Conservation (phyloP, 2,113 vertebrate species). For the Dicentrarchus labrax region DNA sequence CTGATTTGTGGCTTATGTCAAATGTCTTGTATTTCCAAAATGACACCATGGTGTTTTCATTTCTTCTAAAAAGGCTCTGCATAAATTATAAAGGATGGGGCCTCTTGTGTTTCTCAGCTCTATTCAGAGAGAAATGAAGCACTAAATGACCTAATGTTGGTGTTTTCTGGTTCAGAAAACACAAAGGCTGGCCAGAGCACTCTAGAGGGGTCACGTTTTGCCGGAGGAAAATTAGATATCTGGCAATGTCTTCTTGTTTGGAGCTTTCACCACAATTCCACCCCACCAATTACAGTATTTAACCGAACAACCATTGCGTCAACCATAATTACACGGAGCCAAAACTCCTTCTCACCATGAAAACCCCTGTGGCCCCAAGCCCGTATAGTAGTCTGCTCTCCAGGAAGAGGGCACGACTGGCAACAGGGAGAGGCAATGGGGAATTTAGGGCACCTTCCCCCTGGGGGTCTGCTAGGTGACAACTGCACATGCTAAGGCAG, state of each 20-base stretch:
- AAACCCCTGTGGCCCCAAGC: conserved; percentile 50
- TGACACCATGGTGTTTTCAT: conserved; percentile 28
- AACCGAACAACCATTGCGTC: conserved; percentile 73
- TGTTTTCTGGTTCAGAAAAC: conserved; percentile 49
- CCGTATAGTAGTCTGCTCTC: conserved; percentile 20
- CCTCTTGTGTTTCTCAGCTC: conserved; percentile 16
- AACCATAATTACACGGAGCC: conserved; percentile 76
- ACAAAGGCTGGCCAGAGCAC: conserved; percentile 28
- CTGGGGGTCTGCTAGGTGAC: neutral
- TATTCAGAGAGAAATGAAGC: conserved; percentile 26
- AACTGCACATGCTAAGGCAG: neutral
- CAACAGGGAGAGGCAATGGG: conserved; percentile 5
- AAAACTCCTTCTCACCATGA: conserved; percentile 62
- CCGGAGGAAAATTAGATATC: conserved; percentile 43
- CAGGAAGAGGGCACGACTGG: neutral
- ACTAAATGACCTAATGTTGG: conserved; percentile 24
- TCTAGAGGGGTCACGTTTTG: conserved; percentile 26
- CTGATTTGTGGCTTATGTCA: conserved; percentile 51
- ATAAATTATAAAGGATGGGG: conserved; percentile 24
- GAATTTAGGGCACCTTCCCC: neutral
- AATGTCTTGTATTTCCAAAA: conserved; percentile 32
- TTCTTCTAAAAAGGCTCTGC: conserved; percentile 4
- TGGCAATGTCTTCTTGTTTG: conserved; percentile 62
- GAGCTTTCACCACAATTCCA: conserved; percentile 64
- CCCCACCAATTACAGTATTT: conserved; percentile 69